A percentile compares a stretch with the other conserved stretches of the same genome.
These are phyloP conservation scores for Odontamblyopus rebecca DNA, from an alignment of 2,797 vertebrate species.

Conservation along the genomic window DNA sequence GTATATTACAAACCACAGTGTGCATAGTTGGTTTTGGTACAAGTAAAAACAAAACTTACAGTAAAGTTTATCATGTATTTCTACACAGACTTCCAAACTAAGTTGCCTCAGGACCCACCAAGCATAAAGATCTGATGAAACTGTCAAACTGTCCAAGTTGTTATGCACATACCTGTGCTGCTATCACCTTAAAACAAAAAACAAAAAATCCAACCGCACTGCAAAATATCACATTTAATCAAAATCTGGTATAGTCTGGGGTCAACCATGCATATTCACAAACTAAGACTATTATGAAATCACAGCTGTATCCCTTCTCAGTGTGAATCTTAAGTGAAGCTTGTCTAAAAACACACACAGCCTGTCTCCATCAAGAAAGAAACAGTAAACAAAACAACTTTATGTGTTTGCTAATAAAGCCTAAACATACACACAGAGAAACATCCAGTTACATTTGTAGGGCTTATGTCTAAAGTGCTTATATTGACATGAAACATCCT, in stretches of 20 bases:
- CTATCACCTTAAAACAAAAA: no score
- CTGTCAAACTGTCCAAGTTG: no score
- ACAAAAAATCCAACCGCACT: no score
- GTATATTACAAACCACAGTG: no score
- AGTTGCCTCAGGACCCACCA: no score
- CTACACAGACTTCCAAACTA: no score
- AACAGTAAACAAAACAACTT: slow-evolving; percentile 35
- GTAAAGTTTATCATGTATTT: no score
- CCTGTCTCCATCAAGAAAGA: slow-evolving; percentile 22
- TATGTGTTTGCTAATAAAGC: slow-evolving; percentile 20
- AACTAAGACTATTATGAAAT: slow-evolving; percentile 4
- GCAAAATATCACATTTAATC: slow-evolving; percentile 9
- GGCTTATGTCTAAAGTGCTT: not conserved
- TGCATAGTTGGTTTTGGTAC: no score
- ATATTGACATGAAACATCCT: not conserved
- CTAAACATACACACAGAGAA: slow-evolving; percentile 15
- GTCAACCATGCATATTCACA: slow-evolving; percentile 10
- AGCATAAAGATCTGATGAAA: no score
- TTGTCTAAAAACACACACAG: slow-evolving; percentile 49
- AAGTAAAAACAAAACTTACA: no score
- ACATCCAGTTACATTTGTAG: slow-evolving; percentile 10
- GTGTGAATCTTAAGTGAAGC: not conserved
- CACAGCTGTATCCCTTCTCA: slow-evolving; percentile 22
- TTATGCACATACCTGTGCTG: no score
- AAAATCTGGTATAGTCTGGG: slow-evolving; percentile 33